Evolutionary conservation across 2,797 vertebrate species (phyloP).

Genomic region (Danio kyathit): DNA sequence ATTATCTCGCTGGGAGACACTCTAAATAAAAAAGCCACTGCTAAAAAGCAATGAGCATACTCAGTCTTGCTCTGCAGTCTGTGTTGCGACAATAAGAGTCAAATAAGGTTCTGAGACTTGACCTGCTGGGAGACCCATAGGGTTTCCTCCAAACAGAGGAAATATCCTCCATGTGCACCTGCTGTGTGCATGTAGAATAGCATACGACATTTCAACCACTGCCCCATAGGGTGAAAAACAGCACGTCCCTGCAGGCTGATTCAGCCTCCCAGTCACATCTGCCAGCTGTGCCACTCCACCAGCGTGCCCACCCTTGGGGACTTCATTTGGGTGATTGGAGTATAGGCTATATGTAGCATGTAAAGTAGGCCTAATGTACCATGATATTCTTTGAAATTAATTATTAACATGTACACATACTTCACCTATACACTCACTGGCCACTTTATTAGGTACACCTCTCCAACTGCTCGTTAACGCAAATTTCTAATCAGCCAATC

Average conservation of each 20-base stretch:
- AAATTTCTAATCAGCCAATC: no score
- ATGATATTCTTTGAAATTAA: no score
- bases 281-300: conserved; percentile 49
- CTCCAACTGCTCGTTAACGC: no score
- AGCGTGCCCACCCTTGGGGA: conserved; percentile 17
- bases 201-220: conserved; percentile 30
- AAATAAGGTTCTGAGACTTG: conserved; percentile 33
- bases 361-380: not conserved
- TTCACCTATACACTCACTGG: no score
- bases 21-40: not conserved
- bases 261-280: conserved; percentile 39
- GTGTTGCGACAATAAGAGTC: conserved; percentile 47
- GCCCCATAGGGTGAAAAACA: conserved; percentile 47
- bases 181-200: conserved; percentile 50
- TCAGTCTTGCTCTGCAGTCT: not conserved
- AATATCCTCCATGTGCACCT: conserved; percentile 52
- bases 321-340: conserved; percentile 12
- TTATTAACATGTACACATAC: no score
- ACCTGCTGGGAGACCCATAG: conserved; percentile 35
- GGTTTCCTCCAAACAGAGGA: conserved; percentile 30
- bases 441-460: no score
- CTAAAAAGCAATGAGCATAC: not conserved
- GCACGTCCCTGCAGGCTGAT: conserved; percentile 52
- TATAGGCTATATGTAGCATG: not conserved
- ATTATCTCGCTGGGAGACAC: conserved; percentile 8